phyloP scores from a whole-genome alignment of 1,140 invertebrate species.

The Hirudo medicinalis region DNA sequence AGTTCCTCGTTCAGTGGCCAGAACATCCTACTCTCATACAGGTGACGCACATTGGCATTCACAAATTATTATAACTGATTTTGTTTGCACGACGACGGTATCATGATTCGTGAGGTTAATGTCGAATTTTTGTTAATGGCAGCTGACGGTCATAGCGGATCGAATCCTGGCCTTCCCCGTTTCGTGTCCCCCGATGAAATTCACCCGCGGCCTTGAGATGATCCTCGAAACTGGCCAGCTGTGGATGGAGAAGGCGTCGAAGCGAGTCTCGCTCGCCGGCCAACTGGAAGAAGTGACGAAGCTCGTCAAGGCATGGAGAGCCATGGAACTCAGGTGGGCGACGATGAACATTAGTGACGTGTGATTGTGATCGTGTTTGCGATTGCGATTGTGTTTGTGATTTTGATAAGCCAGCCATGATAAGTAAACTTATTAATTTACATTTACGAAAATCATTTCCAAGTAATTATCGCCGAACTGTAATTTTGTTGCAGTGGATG shows the following conservation, averaged over 20 bases:
- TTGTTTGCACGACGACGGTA: neutral
- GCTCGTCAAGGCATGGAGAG: slow-evolving; percentile 77
- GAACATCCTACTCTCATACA: slow-evolving; percentile 72
- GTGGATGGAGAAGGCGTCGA: slow-evolving; percentile 82
- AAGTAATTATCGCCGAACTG: too few relatives aligned
- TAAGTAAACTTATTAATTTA: too few relatives aligned
- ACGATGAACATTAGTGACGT: slow-evolving; percentile 17
- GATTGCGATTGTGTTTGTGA: neutral
- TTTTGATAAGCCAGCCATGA: neutral
- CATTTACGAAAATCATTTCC: too few relatives aligned
- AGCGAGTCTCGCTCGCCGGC: slow-evolving; percentile 62
- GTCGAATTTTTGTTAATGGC: slow-evolving; percentile 22
- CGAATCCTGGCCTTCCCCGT: slow-evolving; percentile 66
- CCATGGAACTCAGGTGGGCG: slow-evolving; percentile 60
- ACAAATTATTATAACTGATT: neutral
- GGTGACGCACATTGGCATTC: slow-evolving; percentile 38
- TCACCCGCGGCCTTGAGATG: slow-evolving; percentile 76
- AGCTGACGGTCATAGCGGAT: slow-evolving; percentile 50
- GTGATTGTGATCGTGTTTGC: neutral
- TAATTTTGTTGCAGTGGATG: slow-evolving; percentile 33
- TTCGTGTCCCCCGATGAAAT: slow-evolving; percentile 67
- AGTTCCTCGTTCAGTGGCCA: slow-evolving; percentile 68
- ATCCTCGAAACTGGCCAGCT: slow-evolving; percentile 60
- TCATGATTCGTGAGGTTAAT: neutral
- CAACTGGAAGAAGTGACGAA: slow-evolving; percentile 57